These are phyloP conservation scores for Lepidocolaptes lacrymiger DNA, from an alignment of 2,797 vertebrate genomes.

Conservation along the genomic window DNA sequence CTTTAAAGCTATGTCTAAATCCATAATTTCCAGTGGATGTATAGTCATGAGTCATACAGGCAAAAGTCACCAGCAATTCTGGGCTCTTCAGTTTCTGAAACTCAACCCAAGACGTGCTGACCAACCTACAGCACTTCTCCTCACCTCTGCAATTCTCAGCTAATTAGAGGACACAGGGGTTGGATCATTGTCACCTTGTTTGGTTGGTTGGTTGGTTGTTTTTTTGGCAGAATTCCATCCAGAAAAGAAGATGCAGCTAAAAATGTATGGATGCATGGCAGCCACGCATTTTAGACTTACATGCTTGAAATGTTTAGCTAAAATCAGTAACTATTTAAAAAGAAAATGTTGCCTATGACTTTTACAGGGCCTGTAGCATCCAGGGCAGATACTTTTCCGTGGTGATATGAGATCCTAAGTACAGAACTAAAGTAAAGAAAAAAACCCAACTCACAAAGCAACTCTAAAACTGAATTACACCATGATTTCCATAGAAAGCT, in stretches of 20 bases:
- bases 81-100: background rate
- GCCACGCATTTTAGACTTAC: background rate
- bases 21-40: background rate
- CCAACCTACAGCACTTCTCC: background rate
- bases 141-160: background rate
- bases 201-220: background rate
- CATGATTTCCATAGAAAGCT: background rate
- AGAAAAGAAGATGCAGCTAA: background rate
- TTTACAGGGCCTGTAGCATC: background rate
- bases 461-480: background rate
- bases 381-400: background rate
- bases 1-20: background rate
- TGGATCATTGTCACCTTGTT: background rate
- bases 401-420: background rate
- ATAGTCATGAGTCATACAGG: background rate
- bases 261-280: background rate
- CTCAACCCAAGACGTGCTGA: fast-evolving
- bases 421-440: background rate
- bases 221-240: background rate
- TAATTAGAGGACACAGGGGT: background rate
- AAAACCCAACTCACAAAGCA: background rate
- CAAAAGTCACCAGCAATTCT: background rate
- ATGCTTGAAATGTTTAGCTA: background rate
- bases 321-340: background rate
- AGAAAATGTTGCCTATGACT: background rate